Evolutionary conservation across 1,140 invertebrate genomes (phyloP), one percentile per base, ranked within the genome.

Genomic region (Drosophila leontia): DNA sequence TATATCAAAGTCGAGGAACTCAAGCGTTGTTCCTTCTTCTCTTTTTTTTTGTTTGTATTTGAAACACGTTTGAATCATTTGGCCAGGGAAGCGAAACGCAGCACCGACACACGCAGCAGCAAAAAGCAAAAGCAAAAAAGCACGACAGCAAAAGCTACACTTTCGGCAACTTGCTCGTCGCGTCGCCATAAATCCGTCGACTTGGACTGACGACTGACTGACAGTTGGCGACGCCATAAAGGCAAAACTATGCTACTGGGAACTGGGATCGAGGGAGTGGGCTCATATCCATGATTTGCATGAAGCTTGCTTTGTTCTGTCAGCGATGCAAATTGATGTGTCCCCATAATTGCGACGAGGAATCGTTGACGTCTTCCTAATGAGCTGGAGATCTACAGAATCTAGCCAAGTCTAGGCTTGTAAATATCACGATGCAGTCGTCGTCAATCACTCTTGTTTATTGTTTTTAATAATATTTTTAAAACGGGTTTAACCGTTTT

Each of bases 51-150:
- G 78, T 85, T 63, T 29, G 62, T 81, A 87, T 87, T 84, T 87
- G 80, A 87, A 84, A 87, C 84, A 87, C 84, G 84, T 87, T 87
- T 88, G 84, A 71, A 78, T 78, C 84, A 88, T 87, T 87, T 88
- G 84, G 77, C 84, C 77, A 88, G 84, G 76, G 68, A 82, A 65
- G 70, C 79, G 51, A 67, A 75, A 75, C 79, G 76, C 62, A 69
- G 26, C 63, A 17, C 50, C 29, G 44, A 47, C 35, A 50, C 48
- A 56, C 41, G 34, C 45, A 41, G 53, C 26, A 56, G 26, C 53
- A 56, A 39, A 32, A 47, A 67, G 39, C 47, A 55, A 26, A 61
- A 61, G 37, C n/a, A 41, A 50, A 56, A 56, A 59, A 37, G 57
- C 19, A 50, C 23, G 23, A 58, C 53, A 65, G 57, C 19, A 48